phyloP scores from a whole-genome alignment of 2,113 vertebrate species.

The Aphyosemion australe region DNA sequence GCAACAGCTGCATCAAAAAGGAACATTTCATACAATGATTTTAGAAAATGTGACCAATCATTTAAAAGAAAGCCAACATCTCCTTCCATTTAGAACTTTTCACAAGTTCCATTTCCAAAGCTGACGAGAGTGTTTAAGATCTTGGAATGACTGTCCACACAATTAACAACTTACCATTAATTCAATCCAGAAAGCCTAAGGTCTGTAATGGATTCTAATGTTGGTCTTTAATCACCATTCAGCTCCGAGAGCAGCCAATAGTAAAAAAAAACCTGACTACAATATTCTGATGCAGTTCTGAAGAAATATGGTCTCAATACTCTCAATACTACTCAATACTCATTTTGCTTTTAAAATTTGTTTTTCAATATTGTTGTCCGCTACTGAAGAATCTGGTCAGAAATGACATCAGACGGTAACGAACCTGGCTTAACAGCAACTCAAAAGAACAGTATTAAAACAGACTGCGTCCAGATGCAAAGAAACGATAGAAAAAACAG shows the following conservation, averaged over 20 bases:
- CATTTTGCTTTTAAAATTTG: not conserved
- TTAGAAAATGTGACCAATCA: too few relatives aligned
- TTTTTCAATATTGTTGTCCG: not conserved
- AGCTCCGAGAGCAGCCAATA: conserved; percentile 55
- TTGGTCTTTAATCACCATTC: conserved; percentile 71
- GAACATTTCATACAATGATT: not conserved
- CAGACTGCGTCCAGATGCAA: too few relatives aligned
- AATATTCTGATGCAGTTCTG: conserved; percentile 45
- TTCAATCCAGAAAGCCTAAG: conserved; percentile 75
- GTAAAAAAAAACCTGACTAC: conserved; percentile 42
- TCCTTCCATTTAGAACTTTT: conserved; percentile 37
- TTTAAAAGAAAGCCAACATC: not conserved
- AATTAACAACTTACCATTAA: conserved; percentile 69
- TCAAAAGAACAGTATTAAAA: too few relatives aligned
- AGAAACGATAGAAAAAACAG: too few relatives aligned
- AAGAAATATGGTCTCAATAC: conserved; percentile 25
- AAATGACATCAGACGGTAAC: too few relatives aligned
- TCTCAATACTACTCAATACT: conserved; percentile 56
- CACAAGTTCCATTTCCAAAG: conserved; percentile 33
- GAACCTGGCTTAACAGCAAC: too few relatives aligned
- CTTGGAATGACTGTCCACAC: conserved; percentile 72
- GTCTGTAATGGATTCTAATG: conserved; percentile 71
- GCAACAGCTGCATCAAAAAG: not conserved
- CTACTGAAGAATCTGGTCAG: too few relatives aligned
- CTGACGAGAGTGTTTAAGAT: conserved; percentile 49